Evolutionary conservation across 2,888 invertebrate species (phyloP).

Genomic region (Heterodera filipjevi): DNA sequence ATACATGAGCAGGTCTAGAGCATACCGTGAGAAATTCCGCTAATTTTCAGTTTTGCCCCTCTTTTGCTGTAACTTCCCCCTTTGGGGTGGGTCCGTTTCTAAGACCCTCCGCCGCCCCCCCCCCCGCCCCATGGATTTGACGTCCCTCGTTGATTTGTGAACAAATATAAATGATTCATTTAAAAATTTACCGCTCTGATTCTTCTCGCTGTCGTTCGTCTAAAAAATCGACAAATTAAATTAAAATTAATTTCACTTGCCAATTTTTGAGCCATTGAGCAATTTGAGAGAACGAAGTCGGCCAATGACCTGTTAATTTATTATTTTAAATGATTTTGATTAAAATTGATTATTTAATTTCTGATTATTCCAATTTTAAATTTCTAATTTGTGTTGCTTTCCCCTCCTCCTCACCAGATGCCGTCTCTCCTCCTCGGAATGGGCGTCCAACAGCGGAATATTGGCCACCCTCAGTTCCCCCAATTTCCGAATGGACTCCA

Average conservation of each 20-base stretch:
- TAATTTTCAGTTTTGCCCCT: no score
- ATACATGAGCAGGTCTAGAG: no score
- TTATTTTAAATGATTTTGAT: neutral
- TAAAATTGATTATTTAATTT: neutral
- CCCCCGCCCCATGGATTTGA: no score
- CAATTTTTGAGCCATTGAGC: conserved; percentile 65
- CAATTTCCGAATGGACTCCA: conserved; percentile 81
- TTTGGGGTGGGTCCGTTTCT: no score
- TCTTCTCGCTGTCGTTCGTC: conserved; percentile 63
- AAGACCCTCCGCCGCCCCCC: no score
- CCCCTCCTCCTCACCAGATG: conserved; percentile 44
- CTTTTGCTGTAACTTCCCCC: no score
- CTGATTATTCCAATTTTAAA: no score
- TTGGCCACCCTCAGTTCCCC: conserved; percentile 83
- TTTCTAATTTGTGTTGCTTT: neutral
- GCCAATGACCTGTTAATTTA: conserved; percentile 21
- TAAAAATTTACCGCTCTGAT: conserved; percentile 55
- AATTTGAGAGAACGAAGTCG: conserved; percentile 42
- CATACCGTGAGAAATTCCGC: no score
- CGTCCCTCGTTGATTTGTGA: no score
- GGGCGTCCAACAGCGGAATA: conserved; percentile 69
- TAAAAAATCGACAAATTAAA: neutral
- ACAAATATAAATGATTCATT: no score
- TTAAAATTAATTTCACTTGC: neutral
- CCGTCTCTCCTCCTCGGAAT: conserved; percentile 57